phyloP scores from a whole-genome alignment of 2,888 invertebrate genomes.

The Metopia argyrocephala region DNA sequence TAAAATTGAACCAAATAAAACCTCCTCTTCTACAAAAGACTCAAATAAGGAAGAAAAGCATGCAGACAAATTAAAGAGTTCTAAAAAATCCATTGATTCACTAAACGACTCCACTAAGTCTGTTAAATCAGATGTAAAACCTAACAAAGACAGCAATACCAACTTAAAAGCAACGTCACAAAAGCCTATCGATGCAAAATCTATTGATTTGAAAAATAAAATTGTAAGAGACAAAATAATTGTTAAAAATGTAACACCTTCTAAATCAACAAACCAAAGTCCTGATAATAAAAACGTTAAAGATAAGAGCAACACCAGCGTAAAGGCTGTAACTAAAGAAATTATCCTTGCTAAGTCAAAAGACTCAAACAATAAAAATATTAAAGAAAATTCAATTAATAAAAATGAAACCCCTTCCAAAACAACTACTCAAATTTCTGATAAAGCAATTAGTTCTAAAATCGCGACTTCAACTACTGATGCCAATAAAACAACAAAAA shows the following conservation, averaged over 20 bases:
- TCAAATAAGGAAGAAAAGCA: neutral
- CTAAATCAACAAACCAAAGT: slow-evolving; percentile 3
- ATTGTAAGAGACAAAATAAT: neutral
- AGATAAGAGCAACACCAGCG: neutral
- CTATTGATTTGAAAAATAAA: neutral
- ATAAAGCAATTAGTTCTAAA: neutral
- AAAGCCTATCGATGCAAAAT: neutral
- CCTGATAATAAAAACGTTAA: neutral
- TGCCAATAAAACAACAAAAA: neutral
- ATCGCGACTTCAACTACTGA: neutral
- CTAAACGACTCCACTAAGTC: neutral
- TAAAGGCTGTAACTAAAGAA: too few relatives aligned
- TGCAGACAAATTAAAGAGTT: neutral
- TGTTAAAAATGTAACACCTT: neutral
- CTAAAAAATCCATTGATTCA: neutral
- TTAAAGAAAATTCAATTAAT: neutral
- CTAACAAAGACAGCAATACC: neutral
- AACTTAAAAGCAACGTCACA: neutral
- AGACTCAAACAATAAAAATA: neutral
- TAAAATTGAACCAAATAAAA: slow-evolving; percentile 1
- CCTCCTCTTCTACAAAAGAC: neutral
- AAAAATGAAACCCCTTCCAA: neutral
- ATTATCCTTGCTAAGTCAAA: neutral
- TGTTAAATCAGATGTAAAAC: neutral
- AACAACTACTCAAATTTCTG: neutral